Conservation (phyloP, 2,113 vertebrate species). For the Eolophus roseicapilla region DNA sequence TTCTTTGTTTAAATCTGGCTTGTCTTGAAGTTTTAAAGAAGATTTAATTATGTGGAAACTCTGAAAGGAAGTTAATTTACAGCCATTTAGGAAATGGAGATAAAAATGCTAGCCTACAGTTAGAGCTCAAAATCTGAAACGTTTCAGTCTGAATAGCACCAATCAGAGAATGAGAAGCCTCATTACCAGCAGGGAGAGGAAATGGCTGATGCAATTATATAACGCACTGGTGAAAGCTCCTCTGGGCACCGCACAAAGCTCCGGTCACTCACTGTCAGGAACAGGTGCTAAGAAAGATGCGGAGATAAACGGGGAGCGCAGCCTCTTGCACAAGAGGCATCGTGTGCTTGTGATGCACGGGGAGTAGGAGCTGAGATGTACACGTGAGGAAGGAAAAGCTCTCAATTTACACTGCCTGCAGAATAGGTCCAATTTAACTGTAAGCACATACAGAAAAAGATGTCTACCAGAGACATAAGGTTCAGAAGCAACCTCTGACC, state of each 20-base stretch:
- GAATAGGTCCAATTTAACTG: background rate
- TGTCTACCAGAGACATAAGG: background rate
- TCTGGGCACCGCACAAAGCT: background rate
- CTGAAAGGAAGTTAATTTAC: conserved; percentile 50
- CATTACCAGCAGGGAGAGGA: conserved; percentile 3
- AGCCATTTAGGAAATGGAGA: conserved; percentile 32
- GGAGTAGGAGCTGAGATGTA: accelerated
- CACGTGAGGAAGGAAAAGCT: accelerated
- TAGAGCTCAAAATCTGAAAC: background rate
- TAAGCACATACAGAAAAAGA: too few relatives aligned
- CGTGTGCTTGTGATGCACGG: accelerated
- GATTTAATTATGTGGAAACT: conserved; percentile 37
- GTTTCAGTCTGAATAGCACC: conserved; percentile 29
- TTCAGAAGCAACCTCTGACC: background rate
- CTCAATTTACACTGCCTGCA: background rate
- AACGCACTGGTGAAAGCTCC: background rate
- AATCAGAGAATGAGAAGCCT: conserved; percentile 36
- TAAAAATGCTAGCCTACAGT: conserved; percentile 21
- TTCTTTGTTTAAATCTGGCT: conserved; percentile 14
- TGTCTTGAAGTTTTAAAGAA: conserved; percentile 4
- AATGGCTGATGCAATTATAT: background rate
- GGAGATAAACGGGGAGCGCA: accelerated
- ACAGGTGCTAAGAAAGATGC: background rate
- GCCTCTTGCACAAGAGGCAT: background rate
- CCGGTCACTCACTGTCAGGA: background rate